A percentile compares a stretch with the other conserved stretches of the same genome.
Evolutionary conservation across 2,113 vertebrate genomes (phyloP).

Genomic region (Suncus etruscus): DNA sequence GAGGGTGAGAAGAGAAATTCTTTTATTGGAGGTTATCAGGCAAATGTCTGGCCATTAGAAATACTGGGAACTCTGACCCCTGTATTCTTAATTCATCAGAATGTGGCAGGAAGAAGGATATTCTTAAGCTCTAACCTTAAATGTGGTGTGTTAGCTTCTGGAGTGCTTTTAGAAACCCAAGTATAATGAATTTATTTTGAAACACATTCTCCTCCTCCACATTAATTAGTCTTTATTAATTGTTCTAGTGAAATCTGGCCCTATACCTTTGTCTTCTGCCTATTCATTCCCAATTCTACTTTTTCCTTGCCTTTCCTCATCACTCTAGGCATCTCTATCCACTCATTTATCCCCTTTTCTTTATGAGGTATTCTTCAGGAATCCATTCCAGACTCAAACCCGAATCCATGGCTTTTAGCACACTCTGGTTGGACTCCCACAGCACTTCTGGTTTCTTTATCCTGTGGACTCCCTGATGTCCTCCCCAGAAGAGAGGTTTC

Average conservation of each 20-base stretch:
- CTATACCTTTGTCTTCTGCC: not conserved
- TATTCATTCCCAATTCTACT: not conserved
- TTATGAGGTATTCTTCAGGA: not conserved
- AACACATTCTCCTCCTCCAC: not conserved
- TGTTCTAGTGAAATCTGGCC: not conserved
- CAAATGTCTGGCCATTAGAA: not conserved
- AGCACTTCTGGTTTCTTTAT: not conserved
- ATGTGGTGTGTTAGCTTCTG: not conserved
- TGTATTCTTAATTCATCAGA: not conserved
- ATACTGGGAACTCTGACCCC: not conserved
- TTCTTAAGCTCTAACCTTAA: not conserved
- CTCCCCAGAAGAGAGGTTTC: not conserved
- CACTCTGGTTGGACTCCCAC: not conserved
- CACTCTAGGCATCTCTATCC: not conserved
- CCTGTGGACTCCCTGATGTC: not conserved
- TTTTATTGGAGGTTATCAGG: not conserved
- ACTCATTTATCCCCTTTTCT: not conserved
- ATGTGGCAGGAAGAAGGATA: too few relatives aligned
- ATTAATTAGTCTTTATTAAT: slow-evolving; percentile 22
- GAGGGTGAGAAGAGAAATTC: not conserved
- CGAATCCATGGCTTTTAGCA: not conserved
- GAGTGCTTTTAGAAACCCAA: not conserved
- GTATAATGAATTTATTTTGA: not conserved
- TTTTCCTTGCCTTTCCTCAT: not conserved
- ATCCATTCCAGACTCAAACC: not conserved